Evolutionary conservation across 2,888 invertebrate species (phyloP).

Genomic region (Apotomis turbidana): DNA sequence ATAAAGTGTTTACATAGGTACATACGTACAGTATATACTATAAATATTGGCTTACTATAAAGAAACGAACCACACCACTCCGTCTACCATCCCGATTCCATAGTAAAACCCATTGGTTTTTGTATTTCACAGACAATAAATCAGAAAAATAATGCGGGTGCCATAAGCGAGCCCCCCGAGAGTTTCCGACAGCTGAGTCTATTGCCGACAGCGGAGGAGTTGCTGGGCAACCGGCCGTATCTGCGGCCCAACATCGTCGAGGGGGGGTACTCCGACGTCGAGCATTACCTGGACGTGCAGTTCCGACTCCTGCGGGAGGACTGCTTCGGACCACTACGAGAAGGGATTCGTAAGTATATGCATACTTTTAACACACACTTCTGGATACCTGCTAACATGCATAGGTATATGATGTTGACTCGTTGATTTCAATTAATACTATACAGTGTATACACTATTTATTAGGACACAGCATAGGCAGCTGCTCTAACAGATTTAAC

Average conservation of each 20-base stretch:
- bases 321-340: conserved; percentile 88
- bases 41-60: no score
- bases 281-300: conserved; percentile 91
- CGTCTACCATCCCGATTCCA: no score
- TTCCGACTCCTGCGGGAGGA: conserved; percentile 91
- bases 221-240: conserved; percentile 58
- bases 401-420: no score
- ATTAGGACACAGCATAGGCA: no score
- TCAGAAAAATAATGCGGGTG: conserved; percentile 17
- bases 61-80: no score
- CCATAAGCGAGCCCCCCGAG: conserved; percentile 61
- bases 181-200: conserved; percentile 66
- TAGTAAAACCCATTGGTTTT: no score
- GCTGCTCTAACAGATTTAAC: no score
- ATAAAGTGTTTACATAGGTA: no score
- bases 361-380: background rate
- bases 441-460: no score
- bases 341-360: conserved; percentile 81
- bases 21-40: no score
- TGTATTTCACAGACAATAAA: background rate
- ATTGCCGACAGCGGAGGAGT: conserved; percentile 61
- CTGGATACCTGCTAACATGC: no score
- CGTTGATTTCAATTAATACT: no score
- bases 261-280: conserved; percentile 85
- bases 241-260: conserved; percentile 80